Evolutionary conservation across 2,888 invertebrate species (phyloP).

Genomic region (Brenthis hecate): DNA sequence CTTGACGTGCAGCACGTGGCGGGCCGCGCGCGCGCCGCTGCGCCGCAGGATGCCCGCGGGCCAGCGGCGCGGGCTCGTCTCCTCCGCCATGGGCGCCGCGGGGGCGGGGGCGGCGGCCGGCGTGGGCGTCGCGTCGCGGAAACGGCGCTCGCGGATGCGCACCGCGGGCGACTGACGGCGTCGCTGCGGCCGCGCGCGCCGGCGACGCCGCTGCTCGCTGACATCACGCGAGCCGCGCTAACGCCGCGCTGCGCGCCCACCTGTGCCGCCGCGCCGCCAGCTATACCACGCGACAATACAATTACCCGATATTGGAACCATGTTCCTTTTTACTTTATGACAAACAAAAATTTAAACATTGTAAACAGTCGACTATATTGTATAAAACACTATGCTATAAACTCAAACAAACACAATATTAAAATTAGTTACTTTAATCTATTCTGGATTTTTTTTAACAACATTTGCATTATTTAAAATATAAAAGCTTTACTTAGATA

Average conservation of each 20-base stretch:
- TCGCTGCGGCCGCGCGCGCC: slow-evolving; percentile 41
- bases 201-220: slow-evolving; percentile 49
- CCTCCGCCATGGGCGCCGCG: slow-evolving; percentile 49
- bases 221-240: slow-evolving; percentile 52
- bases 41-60: slow-evolving; percentile 65
- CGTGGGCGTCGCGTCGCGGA: slow-evolving; percentile 25
- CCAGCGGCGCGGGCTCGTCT: slow-evolving; percentile 58
- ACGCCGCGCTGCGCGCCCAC: background rate
- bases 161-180: slow-evolving; percentile 43
- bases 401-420: too few relatives aligned
- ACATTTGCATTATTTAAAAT: too few relatives aligned
- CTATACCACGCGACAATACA: too few relatives aligned
- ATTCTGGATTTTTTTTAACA: too few relatives aligned
- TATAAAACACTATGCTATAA: too few relatives aligned
- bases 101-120: slow-evolving; percentile 33
- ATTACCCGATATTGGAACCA: too few relatives aligned
- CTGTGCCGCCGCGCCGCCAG: too few relatives aligned
- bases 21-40: slow-evolving; percentile 65
- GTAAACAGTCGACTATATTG: too few relatives aligned
- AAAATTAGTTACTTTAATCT: too few relatives aligned
- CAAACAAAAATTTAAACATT: too few relatives aligned
- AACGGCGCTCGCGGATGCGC: slow-evolving; percentile 40
- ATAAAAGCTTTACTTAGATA: too few relatives aligned
- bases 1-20: slow-evolving; percentile 67
- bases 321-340: too few relatives aligned